phyloP scores from a whole-genome alignment of 2,888 invertebrate genomes.

The Trissonchulus latispiculum region DNA sequence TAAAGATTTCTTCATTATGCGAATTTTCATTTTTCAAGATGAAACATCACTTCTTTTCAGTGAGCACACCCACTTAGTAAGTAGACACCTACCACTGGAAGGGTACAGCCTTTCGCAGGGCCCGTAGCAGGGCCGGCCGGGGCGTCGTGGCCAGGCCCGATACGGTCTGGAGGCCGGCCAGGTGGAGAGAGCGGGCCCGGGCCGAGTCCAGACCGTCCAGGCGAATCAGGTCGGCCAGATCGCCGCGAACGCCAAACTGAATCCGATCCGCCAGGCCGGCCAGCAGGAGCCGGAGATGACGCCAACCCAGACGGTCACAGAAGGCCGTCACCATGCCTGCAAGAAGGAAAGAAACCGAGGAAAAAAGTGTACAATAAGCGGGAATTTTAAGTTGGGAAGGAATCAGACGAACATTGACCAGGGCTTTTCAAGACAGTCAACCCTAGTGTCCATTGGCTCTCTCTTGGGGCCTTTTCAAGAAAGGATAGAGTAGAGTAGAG shows the following conservation, averaged over 20 bases:
- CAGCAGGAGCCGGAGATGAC: conserved; percentile 72
- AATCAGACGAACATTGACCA: no score
- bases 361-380: no score
- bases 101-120: conserved; percentile 65
- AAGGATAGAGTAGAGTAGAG: no score
- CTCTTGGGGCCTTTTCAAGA: no score
- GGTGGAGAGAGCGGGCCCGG: conserved; percentile 69
- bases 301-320: conserved; percentile 83
- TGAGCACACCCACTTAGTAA: no score
- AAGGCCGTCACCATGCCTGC: conserved; percentile 92
- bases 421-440: no score
- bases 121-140: conserved; percentile 59
- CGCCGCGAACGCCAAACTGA: conserved; percentile 83
- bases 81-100: conserved; percentile 52
- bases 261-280: conserved; percentile 85
- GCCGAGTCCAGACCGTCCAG: conserved; percentile 62
- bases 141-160: conserved; percentile 66
- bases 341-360: no score
- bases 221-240: conserved; percentile 78
- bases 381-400: no score
- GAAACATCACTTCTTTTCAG: no score
- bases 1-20: no score
- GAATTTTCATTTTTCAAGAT: no score
- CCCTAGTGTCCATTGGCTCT: no score
- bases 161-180: conserved; percentile 66